Base-by-base conservation (phyloP, 2,113 vertebrate genomes). In the Atrichornis clamosus region DNA sequence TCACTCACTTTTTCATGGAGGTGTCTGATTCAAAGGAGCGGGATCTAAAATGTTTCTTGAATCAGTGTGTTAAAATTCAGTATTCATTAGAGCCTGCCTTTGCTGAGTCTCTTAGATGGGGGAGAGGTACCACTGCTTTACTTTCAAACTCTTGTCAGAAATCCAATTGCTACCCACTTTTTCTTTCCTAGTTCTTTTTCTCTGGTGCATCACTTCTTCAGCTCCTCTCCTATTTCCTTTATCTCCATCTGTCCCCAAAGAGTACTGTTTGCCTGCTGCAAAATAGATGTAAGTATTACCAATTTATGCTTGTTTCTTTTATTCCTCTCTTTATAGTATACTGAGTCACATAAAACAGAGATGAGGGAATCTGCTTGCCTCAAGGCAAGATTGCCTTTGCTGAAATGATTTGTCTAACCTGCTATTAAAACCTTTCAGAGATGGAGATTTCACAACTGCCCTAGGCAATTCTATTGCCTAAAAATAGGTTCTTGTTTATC, bases 401-500 rank as follows among this genome's bases (percentile, higher is more conserved):
- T 79, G 91, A 84, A 62, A 89, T 41, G 26, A 77, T 97, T 88
- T 87, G 56, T 89, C 73, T 81, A 93, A 93, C 35, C 68, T 95
- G 35, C 52, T 84, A 74, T 72, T 89, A 92, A 89, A 96, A 89
- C 56, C 26, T 55, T 78, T 74, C 64, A 60, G 89, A 90, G 69
- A 74, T 74, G 56, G 35, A 92, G 76, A 90, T 86, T 91, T 76
- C 80, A 84, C 27, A 92, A 81, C 39, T 89, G 93, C 86, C 56
- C 55, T 58, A 67, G 79, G 83, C 59, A 90, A 93, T 75, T 86
- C 50, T 89, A 26, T 20, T 88, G 64, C 68, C 80, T 97, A 90
- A 95, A 97, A 97, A 90, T 93, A 93, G 83, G 55, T 30, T 76
- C 18, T 26, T 92, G 68, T 89, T 93, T 90, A 87, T 93, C 64